These are phyloP conservation scores for Brenthis ino DNA, from an alignment of 2,888 invertebrate species.

Conservation along the genomic window DNA sequence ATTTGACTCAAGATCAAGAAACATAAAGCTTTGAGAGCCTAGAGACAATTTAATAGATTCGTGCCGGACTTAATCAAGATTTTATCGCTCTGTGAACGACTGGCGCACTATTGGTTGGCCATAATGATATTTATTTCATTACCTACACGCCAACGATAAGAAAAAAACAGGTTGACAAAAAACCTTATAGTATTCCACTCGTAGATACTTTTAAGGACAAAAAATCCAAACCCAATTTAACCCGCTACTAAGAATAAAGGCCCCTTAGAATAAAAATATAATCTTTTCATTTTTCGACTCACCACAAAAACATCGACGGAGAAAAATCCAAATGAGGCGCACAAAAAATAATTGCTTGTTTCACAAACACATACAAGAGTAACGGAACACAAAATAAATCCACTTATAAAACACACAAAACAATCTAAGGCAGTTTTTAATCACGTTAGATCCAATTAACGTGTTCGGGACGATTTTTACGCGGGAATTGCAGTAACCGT, in stretches of 20 bases:
- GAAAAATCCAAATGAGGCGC: conserved; percentile 67
- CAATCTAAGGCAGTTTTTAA: conserved; percentile 58
- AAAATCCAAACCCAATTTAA: conserved; percentile 19
- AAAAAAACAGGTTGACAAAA: conserved; percentile 22
- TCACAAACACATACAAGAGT: conserved; percentile 61
- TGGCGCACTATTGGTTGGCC: conserved; percentile 23
- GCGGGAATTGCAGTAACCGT: conserved; percentile 52
- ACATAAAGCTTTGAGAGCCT: conserved; percentile 33
- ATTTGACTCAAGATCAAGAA: conserved; percentile 33
- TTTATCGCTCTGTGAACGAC: conserved; percentile 34
- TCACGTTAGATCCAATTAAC: conserved; percentile 54
- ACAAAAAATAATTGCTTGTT: conserved; percentile 61
- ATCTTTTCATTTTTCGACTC: conserved; percentile 53
- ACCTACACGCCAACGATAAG: conserved; percentile 28
- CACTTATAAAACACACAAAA: conserved; percentile 50
- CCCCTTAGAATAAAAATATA: conserved; percentile 22
- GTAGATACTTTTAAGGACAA: neutral
- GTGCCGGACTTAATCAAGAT: conserved; percentile 39
- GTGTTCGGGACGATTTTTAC: conserved; percentile 55
- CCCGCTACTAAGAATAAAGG: conserved; percentile 15
- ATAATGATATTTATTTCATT: conserved; percentile 29
- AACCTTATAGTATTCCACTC: conserved; percentile 3
- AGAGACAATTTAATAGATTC: conserved; percentile 39
- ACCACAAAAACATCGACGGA: conserved; percentile 65
- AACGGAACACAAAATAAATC: conserved; percentile 55